Evolutionary conservation across 2,113 vertebrate genomes (phyloP), one percentile per base, ranked within the genome.

Genomic region (Halichoeres trimaculatus): DNA sequence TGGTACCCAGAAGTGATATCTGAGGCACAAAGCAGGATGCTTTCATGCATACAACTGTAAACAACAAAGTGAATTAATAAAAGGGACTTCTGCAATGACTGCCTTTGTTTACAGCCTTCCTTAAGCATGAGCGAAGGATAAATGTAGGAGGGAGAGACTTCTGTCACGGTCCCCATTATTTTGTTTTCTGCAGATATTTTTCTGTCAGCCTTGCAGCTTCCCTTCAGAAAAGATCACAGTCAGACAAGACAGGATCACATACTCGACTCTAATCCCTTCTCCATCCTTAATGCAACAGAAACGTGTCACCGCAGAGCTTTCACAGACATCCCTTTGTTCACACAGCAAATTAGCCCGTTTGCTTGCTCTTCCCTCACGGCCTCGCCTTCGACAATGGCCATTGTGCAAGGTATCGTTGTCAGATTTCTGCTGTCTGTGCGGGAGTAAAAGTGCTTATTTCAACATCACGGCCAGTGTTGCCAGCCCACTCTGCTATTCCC

Each of bases 381-480:
- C 67, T 58, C 14, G 54, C 70, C 71, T 74, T 38, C 59, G 47
- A 86, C 85, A 79, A 67, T 67, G 50, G 55, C 55, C 76, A 66
- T 76, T 87, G 82, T 83, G 75, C 65, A 57, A 74, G 40, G 59
- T 83, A 76, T 84, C 61, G 45, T 45, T 74, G 76, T 85, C 71
- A 74, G 68, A 67, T 87, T 87, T 82, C 76, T 87, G 76, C 77
- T 75, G 68, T 71, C 80, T 78, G 72, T 45, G 82, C 73, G 35
- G 52, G 66, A 69, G 70, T 13, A 52, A 80, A 88, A 84, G 76
- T 82, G 78, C 78, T 88, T 82, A 84, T 90, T 82, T 67, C 73
- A 76, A 81, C 80, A 75, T 62, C 80, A 54, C 45, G 62, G 62
- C 54, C 1, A 4, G 30, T 22, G 51, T 45, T 17, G 65, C 52